Base-by-base conservation (phyloP, 2,797 vertebrate species). In the Microctenopoma steveboyesi region DNA sequence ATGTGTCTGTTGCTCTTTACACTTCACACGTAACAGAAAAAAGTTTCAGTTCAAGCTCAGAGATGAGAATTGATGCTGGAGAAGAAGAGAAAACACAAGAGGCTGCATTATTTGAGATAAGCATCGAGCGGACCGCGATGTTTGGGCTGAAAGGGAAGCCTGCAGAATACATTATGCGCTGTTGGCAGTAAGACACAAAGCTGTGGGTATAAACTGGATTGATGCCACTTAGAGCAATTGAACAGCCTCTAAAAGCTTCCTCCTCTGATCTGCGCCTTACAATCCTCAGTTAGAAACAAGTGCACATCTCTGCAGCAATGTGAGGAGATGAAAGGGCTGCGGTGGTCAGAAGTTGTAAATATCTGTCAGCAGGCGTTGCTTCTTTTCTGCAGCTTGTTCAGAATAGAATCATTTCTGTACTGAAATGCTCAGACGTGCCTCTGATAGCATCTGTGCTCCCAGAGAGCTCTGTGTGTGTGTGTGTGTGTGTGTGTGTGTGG, bases 211-310 rank as follows among this genome's bases (percentile, higher is more conserved):
- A 54, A 64, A 63, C 12, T 74, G 60, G 62, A 76, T 69, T 61
- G 2, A 5, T 35, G 53, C 46, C 50, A 64, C 70, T 70, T 52
- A 18, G 15, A 71, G 55, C 59, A 47, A 58, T 25, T 69, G 43
- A 72, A 49, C 53, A 30, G 0, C 15, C 22, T 73, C 40, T 67
- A 15, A 70, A 75, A 77, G 69, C 62, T 52, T 42, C 12, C 15
- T 49, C 46, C 56, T 78, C 54, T 58, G 64, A 78, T 81, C 66
- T 37, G 1, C 58, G 15, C 52, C 80, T 70, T 30, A 2, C 45
- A 75, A 22, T 33, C 8, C 71, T 35, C 37, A 22, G 27, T 55
- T 30, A 22, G 42, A 18, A 57, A 18, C 46, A 61, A n/a, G 46
- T 43, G 42, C 18, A 37, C 40, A 4, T 12, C 0, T 12, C 72